Percentiles rank a stretch among this genome's conserved stretches.
These are phyloP conservation scores for Acanthis flammea DNA, from an alignment of 2,797 vertebrate genomes.

Conservation along the genomic window DNA sequence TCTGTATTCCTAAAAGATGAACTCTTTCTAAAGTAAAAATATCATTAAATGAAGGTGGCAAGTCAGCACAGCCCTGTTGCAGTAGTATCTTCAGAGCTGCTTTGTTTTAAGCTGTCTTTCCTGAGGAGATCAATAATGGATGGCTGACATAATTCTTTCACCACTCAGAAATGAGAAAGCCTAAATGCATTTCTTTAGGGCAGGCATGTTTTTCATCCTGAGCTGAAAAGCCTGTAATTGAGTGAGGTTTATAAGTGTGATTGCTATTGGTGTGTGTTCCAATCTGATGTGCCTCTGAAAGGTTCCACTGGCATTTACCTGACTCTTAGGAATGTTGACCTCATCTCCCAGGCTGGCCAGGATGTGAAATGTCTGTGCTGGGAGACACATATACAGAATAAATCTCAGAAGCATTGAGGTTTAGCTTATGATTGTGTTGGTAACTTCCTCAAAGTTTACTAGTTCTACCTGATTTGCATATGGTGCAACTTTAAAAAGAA, in stretches of 20 bases:
- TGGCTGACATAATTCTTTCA: slow-evolving; percentile 36
- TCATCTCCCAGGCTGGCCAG: slow-evolving; percentile 15
- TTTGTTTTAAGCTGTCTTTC: slow-evolving; percentile 43
- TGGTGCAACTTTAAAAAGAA: background rate
- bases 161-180: slow-evolving; percentile 58
- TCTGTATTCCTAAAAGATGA: background rate
- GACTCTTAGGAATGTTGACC: slow-evolving; percentile 53
- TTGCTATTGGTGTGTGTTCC: slow-evolving; percentile 51
- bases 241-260: slow-evolving; percentile 67
- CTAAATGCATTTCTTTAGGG: slow-evolving; percentile 64
- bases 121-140: slow-evolving; percentile 66
- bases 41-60: background rate
- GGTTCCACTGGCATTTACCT: slow-evolving; percentile 63
- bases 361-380: slow-evolving; percentile 38
- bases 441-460: background rate
- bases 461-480: background rate
- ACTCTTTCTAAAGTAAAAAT: background rate
- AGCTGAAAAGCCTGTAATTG: slow-evolving; percentile 65
- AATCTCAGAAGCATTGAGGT: background rate
- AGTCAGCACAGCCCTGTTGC: background rate
- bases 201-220: slow-evolving; percentile 62
- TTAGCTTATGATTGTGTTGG: background rate
- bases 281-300: slow-evolving; percentile 34
- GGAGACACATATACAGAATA: background rate
- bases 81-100: slow-evolving; percentile 5